phyloP scores from a whole-genome alignment of 2,797 vertebrate species.

The Neosilurus mollespiculum region DNA sequence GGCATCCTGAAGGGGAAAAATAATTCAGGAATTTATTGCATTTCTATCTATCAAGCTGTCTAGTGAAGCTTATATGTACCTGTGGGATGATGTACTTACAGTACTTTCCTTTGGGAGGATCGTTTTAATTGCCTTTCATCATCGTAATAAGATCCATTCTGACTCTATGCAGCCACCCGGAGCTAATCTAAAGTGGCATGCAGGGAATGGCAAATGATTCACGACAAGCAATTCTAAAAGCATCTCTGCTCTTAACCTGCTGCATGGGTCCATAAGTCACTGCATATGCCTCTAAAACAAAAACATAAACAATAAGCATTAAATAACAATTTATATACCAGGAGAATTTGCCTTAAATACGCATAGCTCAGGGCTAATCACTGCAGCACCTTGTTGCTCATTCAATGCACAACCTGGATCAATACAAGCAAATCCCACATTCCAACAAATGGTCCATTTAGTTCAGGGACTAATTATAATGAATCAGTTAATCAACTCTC shows the following conservation, averaged over 20 bases:
- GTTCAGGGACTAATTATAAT: conserved; percentile 37
- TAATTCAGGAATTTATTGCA: conserved; percentile 3
- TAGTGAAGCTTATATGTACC: neutral
- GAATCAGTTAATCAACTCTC: conserved; percentile 38
- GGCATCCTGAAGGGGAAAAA: neutral
- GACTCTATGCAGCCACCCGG: conserved; percentile 15
- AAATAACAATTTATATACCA: conserved; percentile 8
- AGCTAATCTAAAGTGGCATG: conserved; percentile 23
- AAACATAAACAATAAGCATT: neutral
- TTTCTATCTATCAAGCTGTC: conserved; percentile 11
- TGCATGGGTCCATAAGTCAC: neutral
- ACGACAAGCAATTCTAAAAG: conserved; percentile 2
- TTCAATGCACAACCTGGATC: conserved; percentile 36
- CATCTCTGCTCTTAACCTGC: neutral
- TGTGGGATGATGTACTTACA: neutral
- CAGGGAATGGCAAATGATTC: conserved; percentile 25
- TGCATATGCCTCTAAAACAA: neutral
- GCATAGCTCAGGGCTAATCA: neutral
- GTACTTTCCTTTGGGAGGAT: neutral
- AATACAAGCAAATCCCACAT: conserved; percentile 35
- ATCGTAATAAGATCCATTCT: conserved; percentile 35
- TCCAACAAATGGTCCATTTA: conserved; percentile 38
- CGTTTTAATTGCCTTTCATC: conserved; percentile 39
- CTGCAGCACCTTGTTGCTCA: conserved; percentile 22
- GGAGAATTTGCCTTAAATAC: conserved; percentile 21